phyloP scores from a whole-genome alignment of 2,888 invertebrate species.

The Helobdella robusta region DNA sequence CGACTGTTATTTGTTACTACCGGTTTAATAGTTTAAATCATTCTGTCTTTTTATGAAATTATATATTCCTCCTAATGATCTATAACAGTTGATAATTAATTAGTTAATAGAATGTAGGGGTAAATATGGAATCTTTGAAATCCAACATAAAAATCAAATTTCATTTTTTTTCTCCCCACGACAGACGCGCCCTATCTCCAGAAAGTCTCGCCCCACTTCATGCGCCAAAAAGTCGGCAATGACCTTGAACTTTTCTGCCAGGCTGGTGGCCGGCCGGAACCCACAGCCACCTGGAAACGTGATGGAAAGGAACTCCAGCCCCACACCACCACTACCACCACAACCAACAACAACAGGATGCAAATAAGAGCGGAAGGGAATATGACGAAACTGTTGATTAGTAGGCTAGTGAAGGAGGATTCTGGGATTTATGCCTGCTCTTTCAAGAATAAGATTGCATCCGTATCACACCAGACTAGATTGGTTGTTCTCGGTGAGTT shows the following conservation, averaged over 20 bases:
- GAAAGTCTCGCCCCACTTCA: slow-evolving; percentile 35
- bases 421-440: slow-evolving; percentile 94
- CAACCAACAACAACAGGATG: slow-evolving; percentile 26
- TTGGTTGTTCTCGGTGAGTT: slow-evolving; percentile 76
- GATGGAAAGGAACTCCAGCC: slow-evolving; percentile 45
- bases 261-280: slow-evolving; percentile 85
- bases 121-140: too few species aligned
- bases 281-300: slow-evolving; percentile 91
- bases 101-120: not conserved
- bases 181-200: too few species aligned
- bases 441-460: slow-evolving; percentile 87
- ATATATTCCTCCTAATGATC: too few species aligned
- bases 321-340: not conserved
- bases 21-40: too few species aligned
- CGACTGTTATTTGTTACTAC: too few species aligned
- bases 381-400: slow-evolving; percentile 54
- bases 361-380: slow-evolving; percentile 53
- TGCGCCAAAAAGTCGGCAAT: slow-evolving; percentile 58
- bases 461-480: slow-evolving; percentile 86
- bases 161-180: too few species aligned
- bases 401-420: slow-evolving; percentile 82
- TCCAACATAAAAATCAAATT: too few species aligned
- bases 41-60: too few species aligned
- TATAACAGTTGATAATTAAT: too few species aligned
- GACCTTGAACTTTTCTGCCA: slow-evolving; percentile 90